phyloP scores from a whole-genome alignment of 2,113 vertebrate species.

The Tor tambroides region DNA sequence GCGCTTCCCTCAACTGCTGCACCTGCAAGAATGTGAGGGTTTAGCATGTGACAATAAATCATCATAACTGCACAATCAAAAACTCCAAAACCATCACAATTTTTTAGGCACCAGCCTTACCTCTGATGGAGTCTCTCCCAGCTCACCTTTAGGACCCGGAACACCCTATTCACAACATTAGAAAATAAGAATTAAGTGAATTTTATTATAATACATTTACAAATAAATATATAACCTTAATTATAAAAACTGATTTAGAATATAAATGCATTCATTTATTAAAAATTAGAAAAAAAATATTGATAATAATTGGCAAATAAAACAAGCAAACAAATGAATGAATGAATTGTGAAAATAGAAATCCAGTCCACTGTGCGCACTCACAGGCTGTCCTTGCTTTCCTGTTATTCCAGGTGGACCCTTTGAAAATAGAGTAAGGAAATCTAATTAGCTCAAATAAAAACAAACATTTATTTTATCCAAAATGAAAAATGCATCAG shows the following conservation, averaged over 20 bases:
- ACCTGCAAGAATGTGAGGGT: conserved; percentile 71
- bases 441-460: neutral
- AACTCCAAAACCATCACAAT: neutral
- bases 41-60: neutral
- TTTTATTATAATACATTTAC: neutral
- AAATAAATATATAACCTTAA: neutral
- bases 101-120: neutral
- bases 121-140: conserved; percentile 65
- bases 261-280: too few relatives aligned
- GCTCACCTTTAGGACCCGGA: conserved; percentile 78
- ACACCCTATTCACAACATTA: conserved; percentile 71
- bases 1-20: conserved; percentile 91
- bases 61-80: neutral
- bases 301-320: too few relatives aligned
- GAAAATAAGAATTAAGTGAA: neutral
- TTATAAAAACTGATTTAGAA: too few relatives aligned
- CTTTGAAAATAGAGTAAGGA: conserved; percentile 66
- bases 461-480: neutral
- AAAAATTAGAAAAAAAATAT: too few relatives aligned
- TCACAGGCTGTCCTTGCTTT: conserved; percentile 79
- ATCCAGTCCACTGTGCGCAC: too few relatives aligned
- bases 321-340: too few relatives aligned
- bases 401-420: conserved; percentile 75
- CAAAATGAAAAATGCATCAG: neutral
- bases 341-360: too few relatives aligned